Base-by-base conservation (phyloP, 2,888 invertebrate genomes). In the Pomacea canaliculata region DNA sequence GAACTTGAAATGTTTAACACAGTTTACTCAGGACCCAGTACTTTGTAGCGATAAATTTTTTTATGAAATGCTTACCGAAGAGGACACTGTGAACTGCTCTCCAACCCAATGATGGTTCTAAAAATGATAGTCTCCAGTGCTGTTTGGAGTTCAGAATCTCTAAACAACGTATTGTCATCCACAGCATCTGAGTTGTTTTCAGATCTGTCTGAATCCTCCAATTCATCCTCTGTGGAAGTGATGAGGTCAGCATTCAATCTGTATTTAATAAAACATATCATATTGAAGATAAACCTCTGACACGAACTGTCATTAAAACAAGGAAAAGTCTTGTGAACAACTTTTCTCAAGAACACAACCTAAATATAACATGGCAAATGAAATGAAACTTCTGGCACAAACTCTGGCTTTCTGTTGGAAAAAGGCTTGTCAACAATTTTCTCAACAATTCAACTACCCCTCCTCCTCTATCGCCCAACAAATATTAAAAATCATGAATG, bases 91-190 rank as follows among this genome's bases (percentile, higher is more conserved):
- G 27, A 71, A 19, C 18, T 23, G 19, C 18, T 10, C 37, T 73
- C n/a, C 1, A 8, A 49, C 18, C 7, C 16, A 13, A 67, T 13
- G 13, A 66, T 46, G 18, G 49, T 19, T 51, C 10, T 67, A 69
- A 67, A 23, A 68, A 51, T 18, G 59, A 63, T 65, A 16, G 81
- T 81, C 71, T 81, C 79, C 68, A 96, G 91, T 5, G 95, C 95
- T 85, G 95, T 94, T 66, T 87, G 87, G 69, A 91, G 89, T 84
- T 91, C 90, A 72, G 87, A 87, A 67, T 85, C 85, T 78, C 88
- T 87, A 82, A 90, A 90, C 76, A 81, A 69, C 76, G 77, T 73
- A 72, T 84, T 80, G 76, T 82, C 70, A 78, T 78, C 83, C 23
- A 82, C 76, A n/a, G 85, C 85, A 51, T 78, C 81, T 48, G 94